Evolutionary conservation across 2,888 invertebrate genomes (phyloP).

Genomic region (Adelphocoris suturalis): DNA sequence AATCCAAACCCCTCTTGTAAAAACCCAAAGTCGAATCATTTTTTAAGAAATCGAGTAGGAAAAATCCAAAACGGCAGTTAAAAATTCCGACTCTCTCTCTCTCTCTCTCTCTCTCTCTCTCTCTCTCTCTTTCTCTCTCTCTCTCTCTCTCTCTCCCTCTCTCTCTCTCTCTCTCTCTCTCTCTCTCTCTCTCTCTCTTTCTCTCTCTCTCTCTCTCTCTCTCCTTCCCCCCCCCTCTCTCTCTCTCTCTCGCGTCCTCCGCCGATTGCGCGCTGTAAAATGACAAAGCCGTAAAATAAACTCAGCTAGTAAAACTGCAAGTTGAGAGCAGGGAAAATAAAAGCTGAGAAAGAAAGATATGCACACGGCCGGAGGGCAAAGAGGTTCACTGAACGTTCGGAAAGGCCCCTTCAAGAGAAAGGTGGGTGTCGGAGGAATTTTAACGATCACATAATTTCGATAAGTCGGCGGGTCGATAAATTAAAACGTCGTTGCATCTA

Average conservation of each 20-base stretch:
- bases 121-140: neutral
- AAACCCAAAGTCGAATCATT: neutral
- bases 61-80: neutral
- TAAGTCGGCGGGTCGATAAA: constrained; percentile 34
- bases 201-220: neutral
- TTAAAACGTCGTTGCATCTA: constrained; percentile 40
- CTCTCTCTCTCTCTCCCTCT: neutral
- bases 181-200: neutral
- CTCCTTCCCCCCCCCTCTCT: too few species aligned
- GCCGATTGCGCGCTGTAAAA: constrained; percentile 10
- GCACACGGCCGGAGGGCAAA: constrained; percentile 26
- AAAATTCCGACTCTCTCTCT: neutral
- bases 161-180: neutral
- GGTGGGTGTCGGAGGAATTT: constrained; percentile 43
- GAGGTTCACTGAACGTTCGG: constrained; percentile 19
- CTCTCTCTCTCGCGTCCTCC: neutral
- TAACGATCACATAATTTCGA: constrained; percentile 50
- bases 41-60: neutral
- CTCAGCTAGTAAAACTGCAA: constrained; percentile 26
- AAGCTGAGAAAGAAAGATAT: constrained; percentile 20
- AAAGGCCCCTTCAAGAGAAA: neutral
- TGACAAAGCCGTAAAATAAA: constrained; percentile 30
- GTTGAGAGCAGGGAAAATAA: constrained; percentile 21
- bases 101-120: neutral
- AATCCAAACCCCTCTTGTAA: neutral